Percentiles rank a stretch among this genome's conserved stretches.
These are phyloP conservation scores for Anthopleura xanthogrammica DNA, from an alignment of 92 coral and sea anemone genomes.

Conservation along the genomic window DNA sequence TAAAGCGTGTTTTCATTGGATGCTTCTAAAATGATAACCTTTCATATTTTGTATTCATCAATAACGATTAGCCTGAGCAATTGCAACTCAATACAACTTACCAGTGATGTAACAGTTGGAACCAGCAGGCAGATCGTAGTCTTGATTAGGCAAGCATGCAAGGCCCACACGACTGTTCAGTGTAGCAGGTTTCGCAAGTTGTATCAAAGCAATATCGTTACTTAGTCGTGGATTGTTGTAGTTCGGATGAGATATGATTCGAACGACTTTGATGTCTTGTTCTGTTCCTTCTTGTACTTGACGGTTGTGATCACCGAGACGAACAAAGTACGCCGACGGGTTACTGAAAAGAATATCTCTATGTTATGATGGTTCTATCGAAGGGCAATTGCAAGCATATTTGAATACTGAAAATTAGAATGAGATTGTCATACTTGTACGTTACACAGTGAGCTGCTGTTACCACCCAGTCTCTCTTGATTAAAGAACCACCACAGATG, in stretches of 20 bases:
- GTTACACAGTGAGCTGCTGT: constrained; percentile 83
- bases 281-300: constrained; percentile 58
- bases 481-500: constrained; percentile 73
- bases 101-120: constrained; percentile 67
- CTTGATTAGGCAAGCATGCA: constrained; percentile 58
- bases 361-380: background rate
- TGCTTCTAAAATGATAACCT: background rate
- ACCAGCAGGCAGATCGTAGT: constrained; percentile 40
- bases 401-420: no score
- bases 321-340: constrained; percentile 41
- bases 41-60: background rate
- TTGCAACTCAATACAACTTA: constrained; percentile 11
- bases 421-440: background rate
- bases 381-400: no score
- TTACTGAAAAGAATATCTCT: background rate
- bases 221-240: constrained; percentile 53
- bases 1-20: no score
- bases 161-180: constrained; percentile 55
- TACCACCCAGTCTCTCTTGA: constrained; percentile 57
- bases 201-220: constrained; percentile 66
- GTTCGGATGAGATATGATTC: constrained; percentile 40
- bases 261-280: constrained; percentile 49
- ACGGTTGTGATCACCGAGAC: constrained; percentile 81
- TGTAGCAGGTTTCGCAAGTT: constrained; percentile 48
- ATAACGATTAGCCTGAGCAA: no score